Percentiles rank a stretch among this genome's conserved stretches.
phyloP scores from a whole-genome alignment of 2,113 vertebrate species.

The Setophaga petechia region DNA sequence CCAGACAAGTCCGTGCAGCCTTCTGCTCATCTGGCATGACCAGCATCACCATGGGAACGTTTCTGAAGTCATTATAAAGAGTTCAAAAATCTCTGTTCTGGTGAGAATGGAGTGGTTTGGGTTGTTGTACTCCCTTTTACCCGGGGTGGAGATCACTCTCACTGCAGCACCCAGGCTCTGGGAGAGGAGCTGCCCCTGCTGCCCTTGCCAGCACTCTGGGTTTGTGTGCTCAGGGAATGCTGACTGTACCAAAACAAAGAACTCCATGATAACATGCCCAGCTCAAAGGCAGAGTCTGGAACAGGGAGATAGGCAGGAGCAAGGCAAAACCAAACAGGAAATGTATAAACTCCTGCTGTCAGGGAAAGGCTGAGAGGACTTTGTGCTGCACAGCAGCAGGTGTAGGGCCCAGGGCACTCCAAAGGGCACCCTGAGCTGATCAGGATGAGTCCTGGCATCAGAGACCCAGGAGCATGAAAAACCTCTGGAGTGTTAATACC shows the following conservation, averaged over 20 bases:
- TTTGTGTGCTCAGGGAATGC: neutral
- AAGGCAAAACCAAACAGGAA: neutral
- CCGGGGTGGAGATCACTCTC: neutral
- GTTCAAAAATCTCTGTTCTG: neutral
- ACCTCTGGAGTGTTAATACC: neutral
- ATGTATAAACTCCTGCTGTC: neutral
- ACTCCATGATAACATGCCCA: fast-evolving
- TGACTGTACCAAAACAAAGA: neutral
- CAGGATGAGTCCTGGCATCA: too few relatives aligned
- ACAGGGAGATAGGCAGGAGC: neutral
- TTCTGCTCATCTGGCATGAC: neutral
- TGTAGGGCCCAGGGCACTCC: neutral
- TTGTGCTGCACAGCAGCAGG: neutral
- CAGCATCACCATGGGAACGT: neutral
- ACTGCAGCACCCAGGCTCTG: neutral
- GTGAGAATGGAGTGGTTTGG: neutral
- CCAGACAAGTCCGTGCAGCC: neutral
- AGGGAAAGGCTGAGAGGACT: neutral
- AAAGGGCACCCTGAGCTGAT: neutral
- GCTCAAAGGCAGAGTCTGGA: neutral
- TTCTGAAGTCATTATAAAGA: neutral
- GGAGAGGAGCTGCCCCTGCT: neutral
- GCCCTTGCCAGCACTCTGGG: too few relatives aligned
- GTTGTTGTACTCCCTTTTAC: neutral
- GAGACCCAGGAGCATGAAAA: neutral